Conservation (phyloP, 1,140 invertebrate genomes). For the Dufourea novaeangliae region DNA sequence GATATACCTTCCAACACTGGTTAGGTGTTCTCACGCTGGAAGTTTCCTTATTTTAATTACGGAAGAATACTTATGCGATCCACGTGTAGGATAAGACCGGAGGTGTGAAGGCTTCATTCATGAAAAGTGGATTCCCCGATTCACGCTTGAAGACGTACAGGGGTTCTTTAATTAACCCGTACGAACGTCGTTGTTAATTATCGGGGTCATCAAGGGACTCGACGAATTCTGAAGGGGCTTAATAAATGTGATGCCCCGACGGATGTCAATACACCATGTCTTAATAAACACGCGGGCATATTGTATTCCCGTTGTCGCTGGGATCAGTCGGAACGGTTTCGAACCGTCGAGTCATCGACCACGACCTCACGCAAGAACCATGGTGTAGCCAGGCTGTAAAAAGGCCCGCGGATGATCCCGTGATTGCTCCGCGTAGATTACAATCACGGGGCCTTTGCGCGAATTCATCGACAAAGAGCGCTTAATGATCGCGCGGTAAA, state of each 20-base stretch:
- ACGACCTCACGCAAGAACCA: conserved; percentile 45
- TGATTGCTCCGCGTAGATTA: conserved; percentile 35
- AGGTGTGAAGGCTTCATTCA: no score
- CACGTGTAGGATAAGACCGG: no score
- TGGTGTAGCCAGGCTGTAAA: conserved; percentile 15
- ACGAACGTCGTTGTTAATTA: neutral
- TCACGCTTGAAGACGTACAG: no score
- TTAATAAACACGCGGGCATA: neutral
- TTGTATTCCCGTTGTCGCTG: neutral
- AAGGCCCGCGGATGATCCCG: conserved; percentile 37
- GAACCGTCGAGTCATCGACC: conserved; percentile 41
- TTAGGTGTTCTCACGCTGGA: no score
- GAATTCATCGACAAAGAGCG: conserved; percentile 49
- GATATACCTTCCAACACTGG: no score
- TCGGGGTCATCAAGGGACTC: neutral
- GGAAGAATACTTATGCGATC: no score
- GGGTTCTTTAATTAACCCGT: neutral
- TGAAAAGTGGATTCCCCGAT: no score
- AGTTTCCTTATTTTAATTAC: no score
- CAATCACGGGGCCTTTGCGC: conserved; percentile 30
- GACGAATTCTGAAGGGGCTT: neutral
- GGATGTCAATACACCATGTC: conserved; percentile 2
- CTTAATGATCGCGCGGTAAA: conserved; percentile 47
- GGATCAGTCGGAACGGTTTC: neutral
- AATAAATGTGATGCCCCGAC: neutral